A percentile compares a stretch with the other conserved stretches of the same genome.
phyloP scores from a whole-genome alignment of 1,140 invertebrate species.

The Cylas formicarius region DNA sequence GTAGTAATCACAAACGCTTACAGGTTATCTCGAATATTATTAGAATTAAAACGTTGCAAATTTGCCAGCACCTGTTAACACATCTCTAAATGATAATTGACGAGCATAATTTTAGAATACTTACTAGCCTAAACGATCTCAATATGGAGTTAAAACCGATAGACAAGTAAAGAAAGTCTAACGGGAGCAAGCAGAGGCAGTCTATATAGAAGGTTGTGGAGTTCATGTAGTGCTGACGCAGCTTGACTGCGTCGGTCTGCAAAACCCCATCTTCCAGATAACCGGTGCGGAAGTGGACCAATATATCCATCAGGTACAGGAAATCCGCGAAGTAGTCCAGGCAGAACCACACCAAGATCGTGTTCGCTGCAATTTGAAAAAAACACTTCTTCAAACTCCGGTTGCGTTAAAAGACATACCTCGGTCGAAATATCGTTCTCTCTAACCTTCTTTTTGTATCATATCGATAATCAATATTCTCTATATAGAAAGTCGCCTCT shows the following conservation, averaged over 20 bases:
- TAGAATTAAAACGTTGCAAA: too few relatives aligned
- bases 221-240: slow-evolving; percentile 97
- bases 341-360: slow-evolving; percentile 89
- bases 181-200: slow-evolving; percentile 91
- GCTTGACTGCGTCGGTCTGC: slow-evolving; percentile 88
- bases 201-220: slow-evolving; percentile 98
- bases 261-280: slow-evolving; percentile 94
- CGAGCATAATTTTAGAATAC: slow-evolving; percentile 53
- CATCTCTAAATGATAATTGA: neutral
- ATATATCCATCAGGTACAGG: slow-evolving; percentile 91
- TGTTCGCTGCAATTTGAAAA: slow-evolving; percentile 59
- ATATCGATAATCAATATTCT: too few relatives aligned
- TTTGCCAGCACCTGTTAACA: slow-evolving; percentile 2
- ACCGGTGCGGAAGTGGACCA: slow-evolving; percentile 95
- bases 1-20: too few relatives aligned
- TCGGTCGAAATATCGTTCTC: too few relatives aligned
- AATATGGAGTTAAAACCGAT: slow-evolving; percentile 96
- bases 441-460: too few relatives aligned
- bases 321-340: slow-evolving; percentile 95
- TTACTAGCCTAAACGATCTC: slow-evolving; percentile 92
- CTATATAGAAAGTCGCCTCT: too few relatives aligned
- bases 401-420: too few relatives aligned
- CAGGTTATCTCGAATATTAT: too few relatives aligned
- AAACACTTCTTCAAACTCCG: too few relatives aligned
- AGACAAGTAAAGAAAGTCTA: slow-evolving; percentile 97